Percentiles rank a stretch among this genome's conserved stretches.
Evolutionary conservation across 1,140 invertebrate genomes (phyloP).

Genomic region (Thaumatotibia leucotreta): DNA sequence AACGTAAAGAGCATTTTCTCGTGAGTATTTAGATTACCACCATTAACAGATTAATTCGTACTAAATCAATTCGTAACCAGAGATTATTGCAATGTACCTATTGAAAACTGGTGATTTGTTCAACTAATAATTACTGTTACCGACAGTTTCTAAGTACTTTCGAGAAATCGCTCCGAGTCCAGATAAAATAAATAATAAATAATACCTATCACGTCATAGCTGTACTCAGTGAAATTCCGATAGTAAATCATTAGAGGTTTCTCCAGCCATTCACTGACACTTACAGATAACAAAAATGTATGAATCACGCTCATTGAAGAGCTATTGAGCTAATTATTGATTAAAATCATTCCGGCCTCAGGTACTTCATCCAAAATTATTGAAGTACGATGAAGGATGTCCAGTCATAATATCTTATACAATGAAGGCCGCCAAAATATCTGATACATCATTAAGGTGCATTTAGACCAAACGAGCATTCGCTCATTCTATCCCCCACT

Average conservation of each 20-base stretch:
- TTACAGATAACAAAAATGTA: neutral
- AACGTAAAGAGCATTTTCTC: neutral
- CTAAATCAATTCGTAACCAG: no score
- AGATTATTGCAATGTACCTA: neutral
- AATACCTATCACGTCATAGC: neutral
- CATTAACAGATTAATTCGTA: no score
- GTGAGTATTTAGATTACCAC: no score
- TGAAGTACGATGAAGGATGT: neutral
- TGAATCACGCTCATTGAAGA: neutral
- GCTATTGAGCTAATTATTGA: neutral
- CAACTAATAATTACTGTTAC: neutral
- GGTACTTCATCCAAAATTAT: no score
- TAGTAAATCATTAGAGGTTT: neutral
- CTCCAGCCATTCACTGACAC: neutral
- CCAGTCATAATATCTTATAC: neutral
- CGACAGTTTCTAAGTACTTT: neutral
- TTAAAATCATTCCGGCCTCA: no score
- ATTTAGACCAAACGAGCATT: no score
- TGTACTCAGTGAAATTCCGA: neutral
- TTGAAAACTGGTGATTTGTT: neutral
- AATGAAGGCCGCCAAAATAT: no score
- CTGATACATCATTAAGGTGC: no score
- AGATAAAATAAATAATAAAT: neutral
- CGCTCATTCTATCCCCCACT: no score
- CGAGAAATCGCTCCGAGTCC: neutral